Conservation (phyloP, 2,888 invertebrate species). For the Agelastica alni region DNA sequence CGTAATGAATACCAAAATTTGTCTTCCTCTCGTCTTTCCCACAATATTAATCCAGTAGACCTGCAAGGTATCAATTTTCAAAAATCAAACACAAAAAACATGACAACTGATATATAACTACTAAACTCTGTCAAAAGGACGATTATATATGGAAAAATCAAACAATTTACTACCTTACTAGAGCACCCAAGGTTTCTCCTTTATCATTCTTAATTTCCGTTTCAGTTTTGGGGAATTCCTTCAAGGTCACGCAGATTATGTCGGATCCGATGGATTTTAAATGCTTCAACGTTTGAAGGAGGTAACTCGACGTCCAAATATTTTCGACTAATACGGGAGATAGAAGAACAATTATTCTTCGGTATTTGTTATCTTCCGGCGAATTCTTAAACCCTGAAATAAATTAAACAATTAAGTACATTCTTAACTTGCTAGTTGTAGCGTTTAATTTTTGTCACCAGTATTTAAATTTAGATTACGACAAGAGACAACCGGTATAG, state of each 20-base stretch:
- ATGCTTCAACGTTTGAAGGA: constrained; percentile 57
- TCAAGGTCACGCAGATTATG: constrained; percentile 54
- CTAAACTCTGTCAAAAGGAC: no score
- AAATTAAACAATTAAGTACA: background rate
- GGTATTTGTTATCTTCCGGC: constrained; percentile 59
- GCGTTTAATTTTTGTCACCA: no score
- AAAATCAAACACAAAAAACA: no score
- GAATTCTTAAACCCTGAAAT: constrained; percentile 63
- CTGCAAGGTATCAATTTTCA: no score
- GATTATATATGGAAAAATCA: no score
- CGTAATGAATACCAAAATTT: constrained; percentile 70
- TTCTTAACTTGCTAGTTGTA: no score
- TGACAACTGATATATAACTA: no score
- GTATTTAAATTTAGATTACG: no score
- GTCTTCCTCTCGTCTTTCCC: constrained; percentile 52
- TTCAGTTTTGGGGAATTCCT: constrained; percentile 53
- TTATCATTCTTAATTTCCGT: constrained; percentile 52
- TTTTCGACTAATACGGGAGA: constrained; percentile 58
- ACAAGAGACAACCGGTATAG: no score
- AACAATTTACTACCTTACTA: constrained; percentile 10
- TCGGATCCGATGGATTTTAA: constrained; percentile 51
- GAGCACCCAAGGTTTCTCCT: constrained; percentile 57
- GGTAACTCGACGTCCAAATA: constrained; percentile 56
- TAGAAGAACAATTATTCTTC: constrained; percentile 58
- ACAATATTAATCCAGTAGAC: constrained; percentile 59